Evolutionary conservation across 2,888 invertebrate genomes (phyloP), one percentile per base, ranked within the genome.

Genomic region (Sesia bembeciformis): DNA sequence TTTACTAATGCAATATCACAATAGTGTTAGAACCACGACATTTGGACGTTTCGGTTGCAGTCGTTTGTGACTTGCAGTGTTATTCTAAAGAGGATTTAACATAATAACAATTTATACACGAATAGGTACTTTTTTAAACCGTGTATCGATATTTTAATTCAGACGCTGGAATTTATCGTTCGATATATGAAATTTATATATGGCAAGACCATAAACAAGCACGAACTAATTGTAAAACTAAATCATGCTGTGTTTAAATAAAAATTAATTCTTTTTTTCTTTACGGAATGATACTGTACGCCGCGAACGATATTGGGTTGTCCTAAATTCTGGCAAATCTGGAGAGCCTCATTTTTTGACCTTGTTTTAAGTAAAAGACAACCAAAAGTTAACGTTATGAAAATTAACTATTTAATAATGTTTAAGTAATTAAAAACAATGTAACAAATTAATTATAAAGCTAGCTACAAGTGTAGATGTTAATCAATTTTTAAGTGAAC

Each of bases 391-490:
- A 86, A 87, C 74, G 80, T 87, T 87, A 87, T 82, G 80, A 83
- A 85, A 83, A 83, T 58, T 83, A 85, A 82, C 86, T 85, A 85
- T 87, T 86, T 84, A 88, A 77, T 86, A 86, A 73, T 82, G 81
- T 83, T 82, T 85, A 84, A 84, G 84, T 81, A 77, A 80, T 76
- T 74, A 72, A 74, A 85, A 86, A 84, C 81, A 85, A 84, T 87
- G 87, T 87, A 89, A 88, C 88, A 89, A 88, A 88, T 85, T 87
- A 87, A 87, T 84, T 84, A 84, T 87, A 87, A 87, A 81, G 84
- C 84, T 88, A 88, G 88, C 89, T 87, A 88, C 82, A 86, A 84
- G 86, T 89, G 88, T 88, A 88, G 84, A 88, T 88, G 88, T 89
- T 88, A 46, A 86, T 85, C 79, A 80, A 83, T 86, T 86, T 85